A percentile compares a stretch with the other conserved stretches of the same genome.
phyloP scores from a whole-genome alignment of 2,888 invertebrate species.

The Sturmia bella region DNA sequence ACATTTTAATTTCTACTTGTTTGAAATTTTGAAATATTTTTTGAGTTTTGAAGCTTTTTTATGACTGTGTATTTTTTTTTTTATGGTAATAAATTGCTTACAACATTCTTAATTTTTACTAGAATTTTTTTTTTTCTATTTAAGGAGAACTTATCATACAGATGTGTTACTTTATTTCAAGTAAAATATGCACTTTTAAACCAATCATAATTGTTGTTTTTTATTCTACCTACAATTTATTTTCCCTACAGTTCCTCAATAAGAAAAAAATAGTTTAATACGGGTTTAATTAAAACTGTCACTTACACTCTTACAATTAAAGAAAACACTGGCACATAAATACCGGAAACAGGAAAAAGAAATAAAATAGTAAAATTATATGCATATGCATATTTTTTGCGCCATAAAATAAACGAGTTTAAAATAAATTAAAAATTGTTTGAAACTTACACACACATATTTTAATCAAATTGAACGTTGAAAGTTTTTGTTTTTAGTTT shows the following conservation, averaged over 20 bases:
- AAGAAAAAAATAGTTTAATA: slow-evolving; percentile 36
- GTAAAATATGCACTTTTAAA: neutral
- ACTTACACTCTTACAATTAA: slow-evolving; percentile 28
- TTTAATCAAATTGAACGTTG: slow-evolving; percentile 54
- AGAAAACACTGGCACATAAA: neutral
- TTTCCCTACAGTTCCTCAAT: neutral
- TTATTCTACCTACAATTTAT: neutral
- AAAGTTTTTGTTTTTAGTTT: neutral
- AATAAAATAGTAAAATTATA: slow-evolving; percentile 27
- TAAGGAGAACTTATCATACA: too few relatives aligned
- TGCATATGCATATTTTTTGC: slow-evolving; percentile 3
- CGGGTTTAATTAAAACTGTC: slow-evolving; percentile 61
- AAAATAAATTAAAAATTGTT: neutral
- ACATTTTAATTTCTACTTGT: too few relatives aligned
- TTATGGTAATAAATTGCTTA: too few relatives aligned
- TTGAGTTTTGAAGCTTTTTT: too few relatives aligned
- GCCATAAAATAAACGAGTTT: neutral
- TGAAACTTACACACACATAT: slow-evolving; percentile 29
- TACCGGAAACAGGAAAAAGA: slow-evolving; percentile 13
- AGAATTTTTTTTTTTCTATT: too few relatives aligned
- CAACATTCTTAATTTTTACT: too few relatives aligned
- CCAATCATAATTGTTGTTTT: neutral
- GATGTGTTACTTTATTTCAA: neutral
- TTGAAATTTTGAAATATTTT: too few relatives aligned
- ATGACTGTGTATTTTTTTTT: too few relatives aligned